Evolutionary conservation across 2,113 vertebrate genomes (phyloP).

Genomic region (Heteronetta atricapilla): DNA sequence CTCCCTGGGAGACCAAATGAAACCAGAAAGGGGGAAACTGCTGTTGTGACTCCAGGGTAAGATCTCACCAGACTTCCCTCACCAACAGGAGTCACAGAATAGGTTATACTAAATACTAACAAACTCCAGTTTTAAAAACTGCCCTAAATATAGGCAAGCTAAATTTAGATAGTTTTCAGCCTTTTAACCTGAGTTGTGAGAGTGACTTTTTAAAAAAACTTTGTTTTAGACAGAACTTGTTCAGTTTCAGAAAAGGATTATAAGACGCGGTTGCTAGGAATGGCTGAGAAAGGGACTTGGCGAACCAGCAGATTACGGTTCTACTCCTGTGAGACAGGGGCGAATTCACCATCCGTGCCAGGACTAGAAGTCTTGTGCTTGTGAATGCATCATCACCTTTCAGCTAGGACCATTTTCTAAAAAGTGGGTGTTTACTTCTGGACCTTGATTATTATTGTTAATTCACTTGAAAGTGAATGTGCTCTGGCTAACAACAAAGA

Average conservation of each 20-base stretch:
- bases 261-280: background rate
- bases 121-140: background rate
- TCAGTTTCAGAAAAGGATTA: background rate
- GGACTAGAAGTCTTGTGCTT: background rate
- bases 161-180: background rate
- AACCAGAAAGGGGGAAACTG: constrained; percentile 46
- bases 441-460: background rate
- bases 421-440: background rate
- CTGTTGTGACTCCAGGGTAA: constrained; percentile 42
- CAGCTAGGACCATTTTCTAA: background rate
- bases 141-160: background rate
- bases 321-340: background rate
- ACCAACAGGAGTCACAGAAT: background rate
- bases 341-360: accelerated
- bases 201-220: background rate
- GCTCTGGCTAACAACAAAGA: background rate
- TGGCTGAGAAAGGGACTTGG: background rate
- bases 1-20: constrained; percentile 57
- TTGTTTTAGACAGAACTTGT: background rate
- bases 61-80: background rate
- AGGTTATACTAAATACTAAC: background rate
- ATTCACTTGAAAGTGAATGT: background rate
- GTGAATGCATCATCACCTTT: background rate
- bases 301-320: background rate
- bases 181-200: background rate